phyloP scores from a whole-genome alignment of 2,113 vertebrate genomes.

The Notechis scutatus region DNA sequence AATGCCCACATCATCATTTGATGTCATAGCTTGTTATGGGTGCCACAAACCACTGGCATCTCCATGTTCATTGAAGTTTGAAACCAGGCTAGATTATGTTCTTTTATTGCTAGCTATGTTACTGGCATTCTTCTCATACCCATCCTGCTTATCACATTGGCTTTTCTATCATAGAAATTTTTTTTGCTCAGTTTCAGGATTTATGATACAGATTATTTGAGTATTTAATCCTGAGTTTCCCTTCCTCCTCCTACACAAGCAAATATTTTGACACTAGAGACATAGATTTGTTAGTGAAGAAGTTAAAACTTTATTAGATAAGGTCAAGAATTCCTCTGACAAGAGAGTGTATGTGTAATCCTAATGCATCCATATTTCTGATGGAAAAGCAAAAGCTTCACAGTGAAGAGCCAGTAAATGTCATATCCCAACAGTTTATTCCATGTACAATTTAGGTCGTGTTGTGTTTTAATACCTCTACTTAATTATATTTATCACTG shows the following conservation, averaged over 20 bases:
- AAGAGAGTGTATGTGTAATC: constrained; percentile 18
- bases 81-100: not conserved
- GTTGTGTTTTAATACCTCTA: constrained; percentile 18
- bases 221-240: constrained; percentile 12
- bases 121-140: not conserved
- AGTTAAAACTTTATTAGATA: constrained; percentile 32
- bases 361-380: constrained; percentile 12
- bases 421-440: constrained; percentile 9
- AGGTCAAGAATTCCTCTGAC: constrained; percentile 43
- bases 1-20: not conserved
- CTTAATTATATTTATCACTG: constrained; percentile 49
- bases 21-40: not conserved
- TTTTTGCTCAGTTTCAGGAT: not conserved
- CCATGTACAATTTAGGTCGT: constrained; percentile 18
- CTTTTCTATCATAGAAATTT: not conserved
- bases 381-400: constrained; percentile 5
- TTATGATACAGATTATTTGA: not conserved
- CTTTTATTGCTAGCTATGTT: not conserved
- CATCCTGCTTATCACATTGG: not conserved
- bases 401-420: constrained; percentile 31
- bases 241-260: constrained; percentile 1
- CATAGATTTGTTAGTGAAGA: not conserved
- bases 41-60: not conserved
- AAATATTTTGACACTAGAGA: constrained; percentile 11
- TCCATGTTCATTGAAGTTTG: not conserved